Evolutionary conservation across 2,113 vertebrate genomes (phyloP).

Genomic region (Micronycteris hirsuta): DNA sequence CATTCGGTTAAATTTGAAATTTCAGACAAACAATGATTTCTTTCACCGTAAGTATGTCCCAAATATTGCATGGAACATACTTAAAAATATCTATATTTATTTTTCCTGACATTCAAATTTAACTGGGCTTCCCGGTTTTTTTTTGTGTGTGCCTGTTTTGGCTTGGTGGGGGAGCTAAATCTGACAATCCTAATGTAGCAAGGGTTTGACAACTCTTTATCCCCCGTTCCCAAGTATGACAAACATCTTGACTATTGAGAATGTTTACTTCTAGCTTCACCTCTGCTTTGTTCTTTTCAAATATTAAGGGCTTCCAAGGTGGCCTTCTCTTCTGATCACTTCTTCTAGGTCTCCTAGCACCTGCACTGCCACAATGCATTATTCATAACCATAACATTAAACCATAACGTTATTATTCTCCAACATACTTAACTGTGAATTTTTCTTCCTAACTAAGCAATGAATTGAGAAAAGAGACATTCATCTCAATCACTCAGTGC

Average conservation of each 20-base stretch:
- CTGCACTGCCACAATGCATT: not conserved
- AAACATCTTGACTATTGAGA: not conserved
- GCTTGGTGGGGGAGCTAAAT: not conserved
- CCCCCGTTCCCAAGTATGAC: not conserved
- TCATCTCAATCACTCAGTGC: not conserved
- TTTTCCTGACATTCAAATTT: not conserved
- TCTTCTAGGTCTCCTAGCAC: not conserved
- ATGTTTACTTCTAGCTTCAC: not conserved
- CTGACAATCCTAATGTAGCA: not conserved
- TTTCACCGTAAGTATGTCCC: not conserved
- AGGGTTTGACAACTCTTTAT: not conserved
- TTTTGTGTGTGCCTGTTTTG: not conserved
- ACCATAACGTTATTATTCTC: not conserved
- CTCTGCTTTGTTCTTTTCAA: not conserved
- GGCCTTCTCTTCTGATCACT: not conserved
- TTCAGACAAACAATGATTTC: not conserved
- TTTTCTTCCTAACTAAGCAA: not conserved
- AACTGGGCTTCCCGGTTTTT: not conserved
- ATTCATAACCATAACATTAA: too few relatives aligned
- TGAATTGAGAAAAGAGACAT: not conserved
- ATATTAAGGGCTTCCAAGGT: not conserved
- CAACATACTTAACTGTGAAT: not conserved
- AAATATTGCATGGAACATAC: not conserved
- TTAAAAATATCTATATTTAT: not conserved
- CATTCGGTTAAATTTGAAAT: not conserved